Evolutionary conservation across 2,888 invertebrate species (phyloP).

Genomic region (Carterocephalus palaemon): DNA sequence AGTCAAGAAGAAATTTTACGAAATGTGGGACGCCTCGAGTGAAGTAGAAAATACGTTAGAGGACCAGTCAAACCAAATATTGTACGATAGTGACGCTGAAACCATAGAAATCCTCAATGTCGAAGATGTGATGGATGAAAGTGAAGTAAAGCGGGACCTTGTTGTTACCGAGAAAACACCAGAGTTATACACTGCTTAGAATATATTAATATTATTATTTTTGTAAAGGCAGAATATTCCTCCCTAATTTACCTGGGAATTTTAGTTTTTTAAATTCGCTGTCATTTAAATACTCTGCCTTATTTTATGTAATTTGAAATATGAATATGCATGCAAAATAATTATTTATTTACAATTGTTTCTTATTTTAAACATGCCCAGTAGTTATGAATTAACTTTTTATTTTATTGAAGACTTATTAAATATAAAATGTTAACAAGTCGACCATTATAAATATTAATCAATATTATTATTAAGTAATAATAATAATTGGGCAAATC

Average conservation of each 20-base stretch:
- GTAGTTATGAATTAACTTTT: conserved; percentile 24
- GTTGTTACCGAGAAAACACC: conserved; percentile 45
- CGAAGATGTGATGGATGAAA: conserved; percentile 33
- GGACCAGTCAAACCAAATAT: conserved; percentile 20
- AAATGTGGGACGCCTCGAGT: conserved; percentile 72
- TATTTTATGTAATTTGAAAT: conserved; percentile 13
- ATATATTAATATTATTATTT: no score
- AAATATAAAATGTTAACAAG: conserved; percentile 14
- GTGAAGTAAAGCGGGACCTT: conserved; percentile 26
- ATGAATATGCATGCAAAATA: conserved; percentile 7
- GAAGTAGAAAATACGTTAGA: conserved; percentile 34
- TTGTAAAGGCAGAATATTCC: conserved; percentile 3
- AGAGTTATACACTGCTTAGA: conserved; percentile 32
- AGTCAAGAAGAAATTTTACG: conserved; percentile 79
- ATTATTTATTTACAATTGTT: conserved; percentile 44
- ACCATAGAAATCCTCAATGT: conserved; percentile 32
- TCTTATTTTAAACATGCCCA: conserved; percentile 40
- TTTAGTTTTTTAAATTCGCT: conserved; percentile 5
- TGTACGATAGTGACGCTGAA: conserved; percentile 37
- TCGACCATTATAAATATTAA: conserved; percentile 8
- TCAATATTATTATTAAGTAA: conserved; percentile 23
- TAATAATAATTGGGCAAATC: conserved; percentile 12
- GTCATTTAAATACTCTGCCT: conserved; percentile 19
- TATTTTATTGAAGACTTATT: conserved; percentile 24
- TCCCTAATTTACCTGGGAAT: no score